Conservation (phyloP, 2,797 vertebrate species). For the Bradypodion pumilum region DNA sequence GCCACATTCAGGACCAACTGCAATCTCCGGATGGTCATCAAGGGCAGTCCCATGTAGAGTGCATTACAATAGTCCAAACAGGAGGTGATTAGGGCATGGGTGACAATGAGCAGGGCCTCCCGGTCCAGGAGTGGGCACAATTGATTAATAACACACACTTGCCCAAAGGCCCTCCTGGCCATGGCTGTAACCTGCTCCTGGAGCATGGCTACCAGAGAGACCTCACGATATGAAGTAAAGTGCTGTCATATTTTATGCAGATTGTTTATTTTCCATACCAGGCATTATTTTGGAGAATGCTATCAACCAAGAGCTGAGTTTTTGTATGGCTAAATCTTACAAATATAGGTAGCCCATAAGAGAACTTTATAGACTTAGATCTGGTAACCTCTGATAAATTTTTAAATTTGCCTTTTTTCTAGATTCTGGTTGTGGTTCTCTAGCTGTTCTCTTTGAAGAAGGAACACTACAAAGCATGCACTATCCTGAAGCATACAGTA, state of each 20-base stretch:
- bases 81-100: no score
- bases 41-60: no score
- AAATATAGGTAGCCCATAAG: not conserved
- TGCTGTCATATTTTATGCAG: not conserved
- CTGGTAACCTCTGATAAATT: not conserved
- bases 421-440: conserved; percentile 76
- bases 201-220: not conserved
- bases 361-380: not conserved
- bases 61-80: no score
- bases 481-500: conserved; percentile 79
- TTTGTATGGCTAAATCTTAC: not conserved
- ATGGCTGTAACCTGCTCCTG: no score
- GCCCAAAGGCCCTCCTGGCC: no score
- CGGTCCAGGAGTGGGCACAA: no score
- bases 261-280: not conserved
- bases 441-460: conserved; percentile 78
- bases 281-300: not conserved
- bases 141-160: no score
- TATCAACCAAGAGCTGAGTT: not conserved
- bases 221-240: not conserved
- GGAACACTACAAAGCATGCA: conserved; percentile 76
- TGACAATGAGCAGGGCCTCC: no score
- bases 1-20: no score
- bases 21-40: no score
- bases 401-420: conserved; percentile 42